Conservation (phyloP, 2,888 invertebrate species). For the Andrena trimmerana region DNA sequence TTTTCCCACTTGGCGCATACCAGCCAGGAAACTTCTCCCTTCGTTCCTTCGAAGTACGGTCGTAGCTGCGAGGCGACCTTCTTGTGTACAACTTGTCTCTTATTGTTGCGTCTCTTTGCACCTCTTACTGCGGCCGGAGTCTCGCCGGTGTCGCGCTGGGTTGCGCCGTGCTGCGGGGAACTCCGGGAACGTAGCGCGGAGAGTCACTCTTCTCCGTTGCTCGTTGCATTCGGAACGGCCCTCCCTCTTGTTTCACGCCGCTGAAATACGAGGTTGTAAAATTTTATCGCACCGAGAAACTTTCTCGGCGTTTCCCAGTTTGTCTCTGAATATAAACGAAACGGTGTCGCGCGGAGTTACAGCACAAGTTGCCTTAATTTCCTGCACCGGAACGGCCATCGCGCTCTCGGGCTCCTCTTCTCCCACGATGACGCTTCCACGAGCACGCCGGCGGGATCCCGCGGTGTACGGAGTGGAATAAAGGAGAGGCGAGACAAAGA, state of each 20-base stretch:
- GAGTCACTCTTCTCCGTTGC: slow-evolving; percentile 37
- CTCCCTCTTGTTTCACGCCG: slow-evolving; percentile 31
- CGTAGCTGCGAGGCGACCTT: slow-evolving; percentile 27
- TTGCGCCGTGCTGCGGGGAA: slow-evolving; percentile 16
- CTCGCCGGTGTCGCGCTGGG: slow-evolving; percentile 32
- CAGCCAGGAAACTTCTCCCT: slow-evolving; percentile 52
- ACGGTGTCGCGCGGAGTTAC: slow-evolving; percentile 34
- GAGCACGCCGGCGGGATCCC: neutral
- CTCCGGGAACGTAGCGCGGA: slow-evolving; percentile 9
- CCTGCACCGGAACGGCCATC: slow-evolving; percentile 25
- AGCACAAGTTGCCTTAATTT: slow-evolving; percentile 50
- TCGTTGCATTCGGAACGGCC: slow-evolving; percentile 39
- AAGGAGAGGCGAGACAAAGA: neutral
- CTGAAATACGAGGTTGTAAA: slow-evolving; percentile 58
- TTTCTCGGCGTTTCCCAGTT: slow-evolving; percentile 51
- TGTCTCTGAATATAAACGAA: slow-evolving; percentile 58
- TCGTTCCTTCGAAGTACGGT: neutral
- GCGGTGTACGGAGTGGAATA: neutral
- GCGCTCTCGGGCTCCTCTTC: neutral
- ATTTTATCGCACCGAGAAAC: slow-evolving; percentile 54
- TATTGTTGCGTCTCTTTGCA: slow-evolving; percentile 55
- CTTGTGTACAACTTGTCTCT: slow-evolving; percentile 52
- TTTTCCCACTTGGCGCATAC: slow-evolving; percentile 68
- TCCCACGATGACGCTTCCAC: neutral
- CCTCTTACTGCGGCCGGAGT: slow-evolving; percentile 44